Conservation (phyloP, 2,113 vertebrate species). For the Ceratotherium simum region DNA sequence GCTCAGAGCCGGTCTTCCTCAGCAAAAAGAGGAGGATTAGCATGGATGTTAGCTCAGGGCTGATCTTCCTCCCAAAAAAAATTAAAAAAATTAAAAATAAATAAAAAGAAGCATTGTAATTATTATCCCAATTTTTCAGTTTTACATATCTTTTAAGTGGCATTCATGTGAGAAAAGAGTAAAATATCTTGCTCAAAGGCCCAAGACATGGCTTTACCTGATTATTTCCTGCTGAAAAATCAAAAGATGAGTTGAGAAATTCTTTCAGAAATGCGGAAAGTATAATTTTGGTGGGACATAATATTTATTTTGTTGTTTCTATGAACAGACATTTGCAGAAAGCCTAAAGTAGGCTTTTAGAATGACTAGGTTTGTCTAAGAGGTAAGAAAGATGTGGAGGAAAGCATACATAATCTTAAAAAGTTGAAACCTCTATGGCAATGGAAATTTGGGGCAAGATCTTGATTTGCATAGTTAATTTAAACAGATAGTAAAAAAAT, state of each 20-base stretch:
- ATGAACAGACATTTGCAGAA: neutral
- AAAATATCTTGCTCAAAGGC: neutral
- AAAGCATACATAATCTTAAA: neutral
- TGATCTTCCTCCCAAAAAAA: no score
- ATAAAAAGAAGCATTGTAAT: neutral
- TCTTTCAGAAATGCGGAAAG: neutral
- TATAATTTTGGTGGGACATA: neutral
- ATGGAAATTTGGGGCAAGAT: neutral
- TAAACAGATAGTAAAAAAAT: constrained; percentile 40
- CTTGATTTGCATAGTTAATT: constrained; percentile 32
- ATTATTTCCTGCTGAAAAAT: neutral
- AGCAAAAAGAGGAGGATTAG: no score
- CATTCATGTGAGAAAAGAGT: neutral
- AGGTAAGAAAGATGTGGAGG: neutral
- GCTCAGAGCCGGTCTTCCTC: no score
- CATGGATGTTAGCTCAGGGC: no score
- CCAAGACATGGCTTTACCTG: neutral
- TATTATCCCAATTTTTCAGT: neutral
- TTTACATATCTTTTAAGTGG: neutral
- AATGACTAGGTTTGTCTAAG: neutral
- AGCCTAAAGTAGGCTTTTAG: neutral
- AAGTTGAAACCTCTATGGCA: neutral
- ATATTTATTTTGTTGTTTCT: neutral
- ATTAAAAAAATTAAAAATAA: no score
- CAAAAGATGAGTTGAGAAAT: neutral